Evolutionary conservation across 2,113 vertebrate species (phyloP).

Genomic region (Hepsetus odoe): DNA sequence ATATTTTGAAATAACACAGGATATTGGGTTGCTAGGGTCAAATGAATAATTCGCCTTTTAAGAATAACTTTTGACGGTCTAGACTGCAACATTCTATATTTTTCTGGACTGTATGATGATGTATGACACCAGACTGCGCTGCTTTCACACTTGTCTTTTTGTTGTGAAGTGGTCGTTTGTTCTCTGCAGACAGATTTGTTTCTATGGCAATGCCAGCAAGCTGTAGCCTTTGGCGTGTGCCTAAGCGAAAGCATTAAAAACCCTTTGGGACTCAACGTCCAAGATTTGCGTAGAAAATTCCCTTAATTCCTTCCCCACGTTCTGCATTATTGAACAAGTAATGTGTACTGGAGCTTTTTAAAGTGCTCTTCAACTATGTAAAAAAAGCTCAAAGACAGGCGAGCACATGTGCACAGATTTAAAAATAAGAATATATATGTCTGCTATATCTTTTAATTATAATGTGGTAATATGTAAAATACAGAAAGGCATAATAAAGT

Average conservation of each 20-base stretch:
- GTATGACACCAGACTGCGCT: not conserved
- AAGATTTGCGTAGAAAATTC: not conserved
- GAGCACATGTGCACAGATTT: not conserved
- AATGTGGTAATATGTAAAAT: no score
- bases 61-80: no score
- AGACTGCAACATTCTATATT: not conserved
- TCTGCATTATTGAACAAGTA: slow-evolving; percentile 37
- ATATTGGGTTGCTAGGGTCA: no score
- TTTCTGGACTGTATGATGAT: not conserved
- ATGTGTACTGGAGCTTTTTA: slow-evolving; percentile 8
- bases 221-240: slow-evolving; percentile 2
- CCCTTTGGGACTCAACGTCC: not conserved
- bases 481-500: no score
- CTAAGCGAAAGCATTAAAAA: slow-evolving; percentile 15
- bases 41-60: no score
- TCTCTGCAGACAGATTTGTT: not conserved
- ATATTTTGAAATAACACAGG: no score
- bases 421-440: no score
- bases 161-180: not conserved
- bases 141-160: not conserved
- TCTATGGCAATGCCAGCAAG: slow-evolving; percentile 8
- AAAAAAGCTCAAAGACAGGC: not conserved
- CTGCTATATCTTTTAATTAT: no score
- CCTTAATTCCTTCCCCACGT: not conserved
- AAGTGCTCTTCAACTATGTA: not conserved